phyloP scores from a whole-genome alignment of 2,797 vertebrate genomes.

The Pelobates cultripes region DNA sequence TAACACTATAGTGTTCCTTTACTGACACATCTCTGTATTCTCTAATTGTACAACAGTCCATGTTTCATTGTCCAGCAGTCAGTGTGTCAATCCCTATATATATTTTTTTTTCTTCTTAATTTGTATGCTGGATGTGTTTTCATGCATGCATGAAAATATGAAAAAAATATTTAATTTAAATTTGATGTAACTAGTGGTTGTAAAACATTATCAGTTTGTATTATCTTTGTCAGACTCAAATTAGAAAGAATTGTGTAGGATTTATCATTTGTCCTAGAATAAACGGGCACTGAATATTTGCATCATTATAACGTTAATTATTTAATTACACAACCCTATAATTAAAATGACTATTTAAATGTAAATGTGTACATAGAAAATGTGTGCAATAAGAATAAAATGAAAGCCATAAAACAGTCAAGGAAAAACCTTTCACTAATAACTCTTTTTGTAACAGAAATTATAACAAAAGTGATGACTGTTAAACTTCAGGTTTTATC shows the following conservation, averaged over 20 bases:
- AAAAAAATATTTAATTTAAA: no score
- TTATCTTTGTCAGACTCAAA: neutral
- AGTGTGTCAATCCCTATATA: no score
- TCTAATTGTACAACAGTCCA: no score
- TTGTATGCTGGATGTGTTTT: no score
- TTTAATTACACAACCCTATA: neutral
- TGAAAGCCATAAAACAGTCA: neutral
- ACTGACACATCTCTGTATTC: no score
- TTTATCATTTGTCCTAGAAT: neutral
- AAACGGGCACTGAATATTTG: neutral
- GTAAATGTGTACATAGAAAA: neutral
- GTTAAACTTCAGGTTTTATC: no score
- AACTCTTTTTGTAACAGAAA: neutral
- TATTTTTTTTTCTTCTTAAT: no score
- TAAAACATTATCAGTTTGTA: no score
- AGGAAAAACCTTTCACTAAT: neutral
- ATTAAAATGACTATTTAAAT: neutral
- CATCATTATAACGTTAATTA: neutral
- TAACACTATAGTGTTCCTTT: no score
- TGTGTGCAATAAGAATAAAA: neutral
- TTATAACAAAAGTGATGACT: neutral
- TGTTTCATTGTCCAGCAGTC: no score
- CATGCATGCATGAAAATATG: no score
- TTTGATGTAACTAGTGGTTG: no score
- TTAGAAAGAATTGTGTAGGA: neutral